phyloP scores from a whole-genome alignment of 2,888 invertebrate genomes.

The Machimus atricapillus region DNA sequence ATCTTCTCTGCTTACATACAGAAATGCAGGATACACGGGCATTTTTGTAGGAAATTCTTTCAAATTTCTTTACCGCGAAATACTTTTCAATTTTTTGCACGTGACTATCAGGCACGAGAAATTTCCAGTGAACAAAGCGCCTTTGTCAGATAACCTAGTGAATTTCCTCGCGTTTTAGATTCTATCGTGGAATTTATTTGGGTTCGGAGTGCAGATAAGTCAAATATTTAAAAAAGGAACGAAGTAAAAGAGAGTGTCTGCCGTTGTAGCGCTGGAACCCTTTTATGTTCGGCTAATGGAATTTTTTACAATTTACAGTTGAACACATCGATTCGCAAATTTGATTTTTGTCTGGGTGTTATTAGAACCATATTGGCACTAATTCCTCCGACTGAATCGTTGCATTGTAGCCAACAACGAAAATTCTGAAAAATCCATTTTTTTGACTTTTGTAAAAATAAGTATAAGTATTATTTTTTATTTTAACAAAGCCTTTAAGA shows the following conservation, averaged over 20 bases:
- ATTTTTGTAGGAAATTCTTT: background rate
- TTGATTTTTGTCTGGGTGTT: background rate
- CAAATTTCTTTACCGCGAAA: background rate
- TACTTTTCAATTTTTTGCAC: background rate
- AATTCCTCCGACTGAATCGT: background rate
- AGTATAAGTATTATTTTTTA: too few species aligned
- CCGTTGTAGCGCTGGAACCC: background rate
- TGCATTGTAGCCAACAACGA: too few species aligned
- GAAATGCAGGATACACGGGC: background rate
- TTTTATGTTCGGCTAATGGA: background rate
- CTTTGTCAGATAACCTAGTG: background rate
- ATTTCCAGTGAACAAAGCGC: background rate
- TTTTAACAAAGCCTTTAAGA: too few species aligned
- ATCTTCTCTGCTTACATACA: background rate
- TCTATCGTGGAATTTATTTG: constrained; percentile 5
- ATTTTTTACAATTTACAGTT: background rate
- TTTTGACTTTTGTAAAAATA: too few species aligned
- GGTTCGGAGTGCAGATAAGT: background rate
- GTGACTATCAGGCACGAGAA: constrained; percentile 6
- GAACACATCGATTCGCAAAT: background rate
- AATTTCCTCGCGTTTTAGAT: constrained; percentile 12
- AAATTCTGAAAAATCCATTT: too few species aligned
- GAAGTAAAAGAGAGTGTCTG: background rate
- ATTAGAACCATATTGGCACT: background rate
- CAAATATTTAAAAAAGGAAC: background rate